Evolutionary conservation across 2,888 invertebrate species (phyloP).

Genomic region (Cheilosia variabilis): DNA sequence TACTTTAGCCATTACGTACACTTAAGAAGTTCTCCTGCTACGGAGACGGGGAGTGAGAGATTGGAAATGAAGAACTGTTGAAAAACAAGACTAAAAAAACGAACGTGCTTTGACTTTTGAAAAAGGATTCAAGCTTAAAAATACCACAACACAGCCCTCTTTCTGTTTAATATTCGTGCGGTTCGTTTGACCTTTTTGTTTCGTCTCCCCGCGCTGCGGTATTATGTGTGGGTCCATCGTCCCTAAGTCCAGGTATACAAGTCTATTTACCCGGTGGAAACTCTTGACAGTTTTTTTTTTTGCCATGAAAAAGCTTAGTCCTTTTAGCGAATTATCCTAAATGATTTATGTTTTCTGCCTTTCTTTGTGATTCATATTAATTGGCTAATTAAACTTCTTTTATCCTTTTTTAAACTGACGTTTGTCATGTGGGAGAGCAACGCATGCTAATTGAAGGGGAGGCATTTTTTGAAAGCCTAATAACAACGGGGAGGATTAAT

Average conservation of each 20-base stretch:
- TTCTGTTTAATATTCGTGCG: constrained; percentile 48
- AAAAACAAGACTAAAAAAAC: constrained; percentile 15
- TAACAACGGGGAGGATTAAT: constrained; percentile 34
- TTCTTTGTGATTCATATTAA: constrained; percentile 63
- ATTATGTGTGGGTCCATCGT: constrained; percentile 3
- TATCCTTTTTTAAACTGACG: constrained; percentile 16
- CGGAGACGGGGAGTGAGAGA: too few species aligned
- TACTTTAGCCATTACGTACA: constrained; percentile 55
- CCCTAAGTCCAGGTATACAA: constrained; percentile 46
- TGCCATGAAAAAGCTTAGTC: constrained; percentile 53
- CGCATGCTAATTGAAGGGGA: constrained; percentile 17
- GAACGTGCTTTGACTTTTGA: constrained; percentile 65
- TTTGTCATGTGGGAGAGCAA: constrained; percentile 24
- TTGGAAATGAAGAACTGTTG: constrained; percentile 32
- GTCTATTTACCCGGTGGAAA: constrained; percentile 50
- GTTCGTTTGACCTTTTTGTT: constrained; percentile 53
- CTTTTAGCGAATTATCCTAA: constrained; percentile 66
- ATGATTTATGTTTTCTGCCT: constrained; percentile 56
- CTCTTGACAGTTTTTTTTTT: constrained; percentile 55
- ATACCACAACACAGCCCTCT: constrained; percentile 45
- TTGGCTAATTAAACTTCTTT: constrained; percentile 67
- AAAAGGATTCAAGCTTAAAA: constrained; percentile 56
- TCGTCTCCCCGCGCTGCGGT: constrained; percentile 5
- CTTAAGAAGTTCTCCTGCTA: constrained; percentile 33
- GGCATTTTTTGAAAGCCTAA: background rate